Percentiles rank a stretch among this genome's conserved stretches.
Conservation (phyloP, 2,797 vertebrate species). For the Danio jaintianensis region DNA sequence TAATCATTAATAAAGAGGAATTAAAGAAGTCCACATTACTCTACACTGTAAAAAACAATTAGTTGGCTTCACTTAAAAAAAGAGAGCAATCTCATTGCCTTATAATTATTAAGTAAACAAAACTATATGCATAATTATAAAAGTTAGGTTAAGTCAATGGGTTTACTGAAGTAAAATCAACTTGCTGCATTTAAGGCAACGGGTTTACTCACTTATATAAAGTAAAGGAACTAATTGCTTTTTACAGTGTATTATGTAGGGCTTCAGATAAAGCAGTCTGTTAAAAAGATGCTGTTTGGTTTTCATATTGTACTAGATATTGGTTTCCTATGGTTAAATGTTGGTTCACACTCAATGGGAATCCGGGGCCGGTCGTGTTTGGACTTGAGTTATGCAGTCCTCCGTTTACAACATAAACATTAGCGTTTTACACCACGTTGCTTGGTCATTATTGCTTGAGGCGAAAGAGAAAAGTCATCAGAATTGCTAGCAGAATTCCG, state of each 20-base stretch:
- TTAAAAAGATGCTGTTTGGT: constrained; percentile 3
- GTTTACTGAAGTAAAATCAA: no score
- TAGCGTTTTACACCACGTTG: constrained; percentile 7
- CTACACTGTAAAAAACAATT: no score
- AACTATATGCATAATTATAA: no score
- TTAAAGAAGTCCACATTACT: constrained; percentile 32
- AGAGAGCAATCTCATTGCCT: no score
- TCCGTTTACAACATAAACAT: constrained; percentile 46
- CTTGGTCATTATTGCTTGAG: constrained; percentile 53
- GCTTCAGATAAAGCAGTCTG: constrained; percentile 14
- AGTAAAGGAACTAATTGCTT: no score
- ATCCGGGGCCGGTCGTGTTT: constrained; percentile 7
- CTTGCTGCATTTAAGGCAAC: no score
- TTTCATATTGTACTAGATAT: background rate
- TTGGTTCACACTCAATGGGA: constrained; percentile 8
- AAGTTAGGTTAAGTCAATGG: no score
- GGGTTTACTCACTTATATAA: no score
- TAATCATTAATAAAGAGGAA: constrained; percentile 25
- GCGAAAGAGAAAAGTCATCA: constrained; percentile 52
- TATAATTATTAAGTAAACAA: no score
- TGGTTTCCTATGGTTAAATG: background rate
- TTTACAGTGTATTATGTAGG: constrained; percentile 34
- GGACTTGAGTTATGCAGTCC: constrained; percentile 16
- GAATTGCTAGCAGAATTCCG: constrained; percentile 76
- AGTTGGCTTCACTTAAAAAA: no score